Percentiles rank a stretch among this genome's conserved stretches.
These are phyloP conservation scores for Hycleus cichorii DNA, from an alignment of 1,140 invertebrate species.

Conservation along the genomic window DNA sequence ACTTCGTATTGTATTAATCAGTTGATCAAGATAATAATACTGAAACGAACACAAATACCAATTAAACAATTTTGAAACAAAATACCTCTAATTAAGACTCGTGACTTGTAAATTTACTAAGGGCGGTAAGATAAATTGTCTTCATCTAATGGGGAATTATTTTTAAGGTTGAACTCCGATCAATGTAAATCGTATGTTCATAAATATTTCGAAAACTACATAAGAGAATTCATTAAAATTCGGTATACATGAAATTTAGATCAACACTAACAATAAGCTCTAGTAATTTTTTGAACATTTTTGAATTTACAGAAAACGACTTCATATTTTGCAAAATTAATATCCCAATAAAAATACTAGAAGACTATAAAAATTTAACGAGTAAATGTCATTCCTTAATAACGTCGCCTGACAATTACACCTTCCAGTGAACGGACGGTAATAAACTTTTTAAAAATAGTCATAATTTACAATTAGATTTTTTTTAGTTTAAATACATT, in stretches of 20 bases:
- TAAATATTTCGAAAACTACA: too few species aligned
- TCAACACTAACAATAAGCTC: constrained; percentile 4
- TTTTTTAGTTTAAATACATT: too few species aligned
- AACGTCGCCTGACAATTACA: neutral
- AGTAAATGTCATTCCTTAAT: neutral
- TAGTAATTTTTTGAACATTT: too few species aligned
- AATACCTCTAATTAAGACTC: constrained; percentile 20
- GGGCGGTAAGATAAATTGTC: constrained; percentile 13
- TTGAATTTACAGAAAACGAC: neutral
- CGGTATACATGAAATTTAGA: too few species aligned
- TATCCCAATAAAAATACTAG: constrained; percentile 6
- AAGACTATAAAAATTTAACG: constrained; percentile 11
- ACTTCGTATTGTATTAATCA: constrained; percentile 17
- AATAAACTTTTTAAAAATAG: too few species aligned
- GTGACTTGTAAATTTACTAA: constrained; percentile 20
- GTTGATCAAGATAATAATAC: constrained; percentile 16
- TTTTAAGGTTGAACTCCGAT: neutral
- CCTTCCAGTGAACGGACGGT: neutral
- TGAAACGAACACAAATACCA: constrained; percentile 17
- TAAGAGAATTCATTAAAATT: too few species aligned
- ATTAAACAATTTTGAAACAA: constrained; percentile 14
- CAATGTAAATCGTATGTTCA: too few species aligned
- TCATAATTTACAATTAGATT: too few species aligned
- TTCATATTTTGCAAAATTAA: constrained; percentile 17
- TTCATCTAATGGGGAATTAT: constrained; percentile 10